phyloP scores from a whole-genome alignment of 2,113 vertebrate species.

The Manacus vitellinus region DNA sequence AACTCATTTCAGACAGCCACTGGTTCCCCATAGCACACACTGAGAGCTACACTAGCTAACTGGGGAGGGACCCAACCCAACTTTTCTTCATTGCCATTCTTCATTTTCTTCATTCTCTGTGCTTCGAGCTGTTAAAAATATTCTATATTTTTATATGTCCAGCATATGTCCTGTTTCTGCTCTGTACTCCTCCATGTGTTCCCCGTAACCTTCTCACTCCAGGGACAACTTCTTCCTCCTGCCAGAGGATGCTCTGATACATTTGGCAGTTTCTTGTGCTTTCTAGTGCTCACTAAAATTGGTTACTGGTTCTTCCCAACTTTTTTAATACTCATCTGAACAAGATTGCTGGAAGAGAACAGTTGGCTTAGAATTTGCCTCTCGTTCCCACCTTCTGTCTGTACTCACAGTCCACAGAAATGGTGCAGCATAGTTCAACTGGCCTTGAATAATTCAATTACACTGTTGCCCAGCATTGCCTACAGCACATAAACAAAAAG shows the following conservation, averaged over 20 bases:
- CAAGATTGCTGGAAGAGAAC: background rate
- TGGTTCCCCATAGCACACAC: background rate
- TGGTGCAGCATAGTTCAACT: background rate
- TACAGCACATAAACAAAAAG: background rate
- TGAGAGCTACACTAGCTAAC: background rate
- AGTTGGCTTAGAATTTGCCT: background rate
- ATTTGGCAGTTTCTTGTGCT: background rate
- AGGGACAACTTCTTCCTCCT: background rate
- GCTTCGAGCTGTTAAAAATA: background rate
- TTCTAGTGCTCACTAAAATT: background rate
- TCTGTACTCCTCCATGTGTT: background rate
- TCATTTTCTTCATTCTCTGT: background rate
- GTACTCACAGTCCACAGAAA: background rate
- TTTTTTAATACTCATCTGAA: background rate
- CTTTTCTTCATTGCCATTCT: background rate
- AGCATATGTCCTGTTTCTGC: background rate
- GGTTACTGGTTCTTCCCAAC: background rate
- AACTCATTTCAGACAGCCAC: fast-evolving
- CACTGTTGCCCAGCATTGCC: background rate
- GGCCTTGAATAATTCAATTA: background rate
- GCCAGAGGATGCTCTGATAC: background rate
- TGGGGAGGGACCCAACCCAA: background rate
- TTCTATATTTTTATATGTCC: background rate
- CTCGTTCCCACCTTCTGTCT: background rate
- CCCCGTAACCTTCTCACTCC: background rate